Percentiles rank a stretch among this genome's conserved stretches.
phyloP scores from a whole-genome alignment of 2,888 invertebrate species.

The Cheilosia scutellata region DNA sequence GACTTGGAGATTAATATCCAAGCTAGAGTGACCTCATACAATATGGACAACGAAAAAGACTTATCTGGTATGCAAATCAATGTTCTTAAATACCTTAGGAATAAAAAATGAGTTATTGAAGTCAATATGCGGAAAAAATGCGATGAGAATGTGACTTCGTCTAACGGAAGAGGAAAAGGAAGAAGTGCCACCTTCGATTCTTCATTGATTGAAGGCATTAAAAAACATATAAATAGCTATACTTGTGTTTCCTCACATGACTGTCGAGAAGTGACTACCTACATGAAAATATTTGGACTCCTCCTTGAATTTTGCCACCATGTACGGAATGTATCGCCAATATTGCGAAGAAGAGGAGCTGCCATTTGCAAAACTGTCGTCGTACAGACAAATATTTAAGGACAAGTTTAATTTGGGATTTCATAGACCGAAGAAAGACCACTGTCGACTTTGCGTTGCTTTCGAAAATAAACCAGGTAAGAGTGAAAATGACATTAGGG shows the following conservation, averaged over 20 bases:
- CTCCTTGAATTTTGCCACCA: slow-evolving; percentile 15
- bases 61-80: no score
- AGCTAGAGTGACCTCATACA: no score
- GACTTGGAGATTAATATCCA: no score
- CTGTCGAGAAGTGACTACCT: slow-evolving; percentile 39
- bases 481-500: slow-evolving; percentile 5
- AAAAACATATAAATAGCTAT: not conserved
- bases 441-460: slow-evolving; percentile 18
- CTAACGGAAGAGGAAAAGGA: not conserved
- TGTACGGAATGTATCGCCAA: slow-evolving; percentile 24
- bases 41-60: no score
- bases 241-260: slow-evolving; percentile 30
- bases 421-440: slow-evolving; percentile 28
- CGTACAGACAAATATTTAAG: slow-evolving; percentile 8
- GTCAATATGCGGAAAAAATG: not conserved
- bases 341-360: slow-evolving; percentile 9
- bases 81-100: not conserved
- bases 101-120: not conserved
- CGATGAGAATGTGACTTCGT: not conserved
- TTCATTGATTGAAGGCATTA: not conserved
- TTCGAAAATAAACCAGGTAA: slow-evolving; percentile 11
- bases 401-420: slow-evolving; percentile 7
- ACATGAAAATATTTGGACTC: slow-evolving; percentile 29
- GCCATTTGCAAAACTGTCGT: slow-evolving; percentile 9
- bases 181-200: not conserved